A percentile compares a stretch with the other conserved stretches of the same genome.
These are phyloP conservation scores for Aricia agestis DNA, from an alignment of 1,140 invertebrate species.

Conservation along the genomic window DNA sequence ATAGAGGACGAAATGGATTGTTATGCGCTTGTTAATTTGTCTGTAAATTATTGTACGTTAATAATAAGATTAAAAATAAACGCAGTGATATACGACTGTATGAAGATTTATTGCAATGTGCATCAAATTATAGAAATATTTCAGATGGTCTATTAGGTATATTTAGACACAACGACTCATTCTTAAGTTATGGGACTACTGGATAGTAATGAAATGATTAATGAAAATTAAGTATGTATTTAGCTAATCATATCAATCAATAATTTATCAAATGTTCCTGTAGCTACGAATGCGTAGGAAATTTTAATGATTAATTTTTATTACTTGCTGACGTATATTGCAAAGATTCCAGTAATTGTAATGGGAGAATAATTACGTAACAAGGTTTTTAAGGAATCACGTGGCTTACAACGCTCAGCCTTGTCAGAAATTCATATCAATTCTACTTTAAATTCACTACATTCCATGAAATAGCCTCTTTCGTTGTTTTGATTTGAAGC, in stretches of 20 bases:
- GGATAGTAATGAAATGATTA: no score
- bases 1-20: background rate
- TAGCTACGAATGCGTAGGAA: no score
- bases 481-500: conserved; percentile 11
- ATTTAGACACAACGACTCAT: background rate
- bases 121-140: conserved; percentile 12
- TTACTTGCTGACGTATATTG: background rate
- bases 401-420: conserved; percentile 49
- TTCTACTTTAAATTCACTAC: conserved; percentile 60
- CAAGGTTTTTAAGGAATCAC: conserved; percentile 57
- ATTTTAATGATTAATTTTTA: background rate
- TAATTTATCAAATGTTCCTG: no score
- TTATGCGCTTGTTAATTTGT: conserved; percentile 6
- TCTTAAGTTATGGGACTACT: background rate
- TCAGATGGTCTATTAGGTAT: conserved; percentile 3
- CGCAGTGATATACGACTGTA: conserved; percentile 48
- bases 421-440: conserved; percentile 58
- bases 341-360: conserved; percentile 35
- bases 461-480: conserved; percentile 11
- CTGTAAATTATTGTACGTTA: conserved; percentile 4
- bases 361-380: conserved; percentile 54
- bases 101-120: conserved; percentile 45
- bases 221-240: no score
- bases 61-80: conserved; percentile 57
- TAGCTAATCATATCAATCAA: no score